Conservation (phyloP, 2,797 vertebrate species). For the Hydrocynus forskahlii region DNA sequence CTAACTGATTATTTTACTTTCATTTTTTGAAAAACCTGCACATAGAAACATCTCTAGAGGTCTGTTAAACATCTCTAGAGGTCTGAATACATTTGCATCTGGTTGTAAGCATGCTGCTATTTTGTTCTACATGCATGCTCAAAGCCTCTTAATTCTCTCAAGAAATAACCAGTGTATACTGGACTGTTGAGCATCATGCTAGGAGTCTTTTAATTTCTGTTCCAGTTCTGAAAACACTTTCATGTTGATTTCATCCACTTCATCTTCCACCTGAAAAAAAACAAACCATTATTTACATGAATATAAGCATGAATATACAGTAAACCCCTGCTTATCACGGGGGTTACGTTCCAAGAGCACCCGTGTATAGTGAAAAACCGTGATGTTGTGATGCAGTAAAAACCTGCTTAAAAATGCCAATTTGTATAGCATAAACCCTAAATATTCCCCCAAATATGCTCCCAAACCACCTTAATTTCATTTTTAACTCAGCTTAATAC, state of each 20-base stretch:
- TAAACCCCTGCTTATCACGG: too few relatives aligned
- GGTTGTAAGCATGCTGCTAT: background rate
- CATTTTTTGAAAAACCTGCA: background rate
- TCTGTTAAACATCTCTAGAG: background rate
- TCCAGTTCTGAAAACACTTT: conserved; percentile 81
- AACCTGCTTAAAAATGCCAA: too few relatives aligned
- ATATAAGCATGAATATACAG: too few relatives aligned
- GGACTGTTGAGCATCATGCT: background rate
- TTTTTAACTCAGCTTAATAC: too few relatives aligned
- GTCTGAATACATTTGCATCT: background rate
- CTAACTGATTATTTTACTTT: background rate
- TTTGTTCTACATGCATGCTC: background rate
- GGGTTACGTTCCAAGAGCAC: too few relatives aligned
- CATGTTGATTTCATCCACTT: conserved; percentile 80
- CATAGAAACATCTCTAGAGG: background rate
- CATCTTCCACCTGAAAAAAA: conserved; percentile 77
- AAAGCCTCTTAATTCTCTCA: background rate
- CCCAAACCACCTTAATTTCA: too few relatives aligned
- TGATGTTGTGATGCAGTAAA: too few relatives aligned
- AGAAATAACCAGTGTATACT: background rate
- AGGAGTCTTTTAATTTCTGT: conserved; percentile 74
- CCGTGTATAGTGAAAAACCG: too few relatives aligned
- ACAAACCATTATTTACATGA: background rate
- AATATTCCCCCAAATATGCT: too few relatives aligned
- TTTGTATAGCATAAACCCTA: too few relatives aligned